These are phyloP conservation scores for Acrocephalus arundinaceus DNA, from an alignment of 2,113 vertebrate genomes.

Conservation along the genomic window DNA sequence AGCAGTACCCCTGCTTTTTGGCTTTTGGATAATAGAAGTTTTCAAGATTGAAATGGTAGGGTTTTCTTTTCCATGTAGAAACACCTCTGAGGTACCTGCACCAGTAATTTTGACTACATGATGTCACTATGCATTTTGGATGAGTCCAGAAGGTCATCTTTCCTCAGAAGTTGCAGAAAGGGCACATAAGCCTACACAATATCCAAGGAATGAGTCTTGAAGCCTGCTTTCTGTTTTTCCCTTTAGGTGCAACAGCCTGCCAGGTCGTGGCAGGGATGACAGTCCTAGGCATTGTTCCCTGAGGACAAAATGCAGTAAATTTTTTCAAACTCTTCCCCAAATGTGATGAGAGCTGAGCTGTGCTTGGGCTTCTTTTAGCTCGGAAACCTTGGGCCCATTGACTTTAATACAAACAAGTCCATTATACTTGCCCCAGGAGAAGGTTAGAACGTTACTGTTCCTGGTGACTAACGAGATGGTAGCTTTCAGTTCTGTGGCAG, in stretches of 20 bases:
- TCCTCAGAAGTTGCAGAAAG: not conserved
- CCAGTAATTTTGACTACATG: not conserved
- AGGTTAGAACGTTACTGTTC: not conserved
- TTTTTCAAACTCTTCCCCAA: not conserved
- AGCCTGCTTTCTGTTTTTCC: not conserved
- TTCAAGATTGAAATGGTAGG: not conserved
- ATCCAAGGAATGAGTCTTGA: not conserved
- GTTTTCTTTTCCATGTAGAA: not conserved
- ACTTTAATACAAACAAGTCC: not conserved
- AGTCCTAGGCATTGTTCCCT: not conserved
- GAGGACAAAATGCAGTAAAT: not conserved
- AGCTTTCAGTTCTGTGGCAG: not conserved
- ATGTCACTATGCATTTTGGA: not conserved
- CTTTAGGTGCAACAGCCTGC: not conserved
- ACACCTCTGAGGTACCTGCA: not conserved
- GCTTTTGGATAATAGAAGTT: not conserved
- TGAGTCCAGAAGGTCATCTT: not conserved
- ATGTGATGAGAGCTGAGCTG: not conserved
- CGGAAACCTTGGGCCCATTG: not conserved
- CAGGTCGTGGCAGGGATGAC: not conserved
- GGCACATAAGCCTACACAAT: accelerated
- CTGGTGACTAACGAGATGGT: not conserved
- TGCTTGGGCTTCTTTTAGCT: not conserved
- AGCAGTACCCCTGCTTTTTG: not conserved
- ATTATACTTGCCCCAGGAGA: not conserved